phyloP scores from a whole-genome alignment of 1,140 invertebrate species.

The Drosophila jambulina region DNA sequence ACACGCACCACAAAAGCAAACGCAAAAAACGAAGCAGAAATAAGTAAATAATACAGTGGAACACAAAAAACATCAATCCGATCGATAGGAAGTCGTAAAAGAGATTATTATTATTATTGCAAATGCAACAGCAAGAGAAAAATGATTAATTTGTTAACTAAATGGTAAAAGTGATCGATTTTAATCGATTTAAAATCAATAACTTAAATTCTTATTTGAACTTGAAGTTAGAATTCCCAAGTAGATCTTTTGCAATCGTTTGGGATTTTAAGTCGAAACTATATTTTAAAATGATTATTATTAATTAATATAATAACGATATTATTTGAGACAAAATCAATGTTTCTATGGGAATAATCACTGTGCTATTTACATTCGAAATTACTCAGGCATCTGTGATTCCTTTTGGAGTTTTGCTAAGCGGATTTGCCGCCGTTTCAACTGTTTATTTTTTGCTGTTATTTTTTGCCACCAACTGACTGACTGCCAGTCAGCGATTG shows the following conservation, averaged over 20 bases:
- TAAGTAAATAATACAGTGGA: conserved; percentile 11
- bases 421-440: conserved; percentile 65
- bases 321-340: neutral
- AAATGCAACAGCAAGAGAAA: neutral
- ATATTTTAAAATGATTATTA: no score
- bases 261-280: no score
- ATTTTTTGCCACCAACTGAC: conserved; percentile 35
- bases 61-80: neutral
- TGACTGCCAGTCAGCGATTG: conserved; percentile 33
- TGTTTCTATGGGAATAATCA: neutral
- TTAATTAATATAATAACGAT: no score
- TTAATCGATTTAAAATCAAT: neutral
- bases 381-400: conserved; percentile 13
- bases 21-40: conserved; percentile 1
- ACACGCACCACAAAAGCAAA: conserved; percentile 10
- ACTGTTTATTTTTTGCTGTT: conserved; percentile 33
- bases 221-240: no score
- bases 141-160: neutral
- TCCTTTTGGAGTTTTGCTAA: conserved; percentile 45
- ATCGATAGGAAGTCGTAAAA: neutral
- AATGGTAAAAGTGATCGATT: neutral
- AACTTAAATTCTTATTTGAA: no score
- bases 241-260: no score
- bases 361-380: conserved; percentile 3
- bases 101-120: neutral